Conservation (phyloP, 2,797 vertebrate species). For the Todus mexicanus region DNA sequence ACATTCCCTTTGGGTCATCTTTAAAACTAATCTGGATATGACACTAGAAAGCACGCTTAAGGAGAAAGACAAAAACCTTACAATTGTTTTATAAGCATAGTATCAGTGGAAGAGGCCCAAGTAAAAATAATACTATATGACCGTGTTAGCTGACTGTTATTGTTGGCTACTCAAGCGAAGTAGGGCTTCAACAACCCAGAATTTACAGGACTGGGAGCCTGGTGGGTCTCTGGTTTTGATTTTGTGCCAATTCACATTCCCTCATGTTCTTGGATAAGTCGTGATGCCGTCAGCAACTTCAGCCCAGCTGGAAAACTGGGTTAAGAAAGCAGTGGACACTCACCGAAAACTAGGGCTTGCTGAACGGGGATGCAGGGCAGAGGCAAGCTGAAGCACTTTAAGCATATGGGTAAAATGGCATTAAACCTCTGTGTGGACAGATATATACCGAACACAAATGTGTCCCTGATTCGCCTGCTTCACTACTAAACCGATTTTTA, state of each 20-base stretch:
- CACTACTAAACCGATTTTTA: slow-evolving; percentile 9
- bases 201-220: slow-evolving; percentile 11
- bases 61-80: slow-evolving; percentile 3
- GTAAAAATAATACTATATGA: background rate
- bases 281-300: background rate
- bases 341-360: background rate
- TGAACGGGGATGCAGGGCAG: background rate
- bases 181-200: background rate
- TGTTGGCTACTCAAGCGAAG: slow-evolving; percentile 37
- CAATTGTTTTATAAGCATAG: background rate
- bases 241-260: slow-evolving; percentile 26
- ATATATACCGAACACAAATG: background rate
- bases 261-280: slow-evolving; percentile 10
- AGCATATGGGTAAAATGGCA: background rate
- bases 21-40: slow-evolving; percentile 6
- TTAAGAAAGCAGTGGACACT: slow-evolving; percentile 29
- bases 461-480: background rate
- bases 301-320: slow-evolving; percentile 28
- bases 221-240: slow-evolving; percentile 10
- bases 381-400: background rate
- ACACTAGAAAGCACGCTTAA: background rate
- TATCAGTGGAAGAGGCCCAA: background rate
- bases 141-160: background rate
- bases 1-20: slow-evolving; percentile 6
- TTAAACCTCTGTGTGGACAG: background rate